Conservation (phyloP, 2,113 vertebrate species). For the Neotragus pygmaeus region DNA sequence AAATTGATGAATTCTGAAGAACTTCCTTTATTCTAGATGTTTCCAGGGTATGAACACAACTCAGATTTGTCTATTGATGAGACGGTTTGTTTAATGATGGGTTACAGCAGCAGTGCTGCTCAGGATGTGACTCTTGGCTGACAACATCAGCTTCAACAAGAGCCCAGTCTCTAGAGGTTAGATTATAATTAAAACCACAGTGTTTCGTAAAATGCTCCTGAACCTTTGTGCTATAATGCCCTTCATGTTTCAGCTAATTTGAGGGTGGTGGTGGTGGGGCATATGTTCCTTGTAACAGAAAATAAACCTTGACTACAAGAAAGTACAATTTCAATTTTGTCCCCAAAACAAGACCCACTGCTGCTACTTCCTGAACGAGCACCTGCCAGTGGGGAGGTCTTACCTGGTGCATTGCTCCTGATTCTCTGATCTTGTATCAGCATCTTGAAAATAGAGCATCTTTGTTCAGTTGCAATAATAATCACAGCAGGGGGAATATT, state of each 20-base stretch:
- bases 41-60: not conserved
- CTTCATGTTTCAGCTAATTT: not conserved
- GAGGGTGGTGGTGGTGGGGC: no score
- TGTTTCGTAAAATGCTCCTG: not conserved
- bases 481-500: constrained; percentile 26
- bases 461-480: not conserved
- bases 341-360: not conserved
- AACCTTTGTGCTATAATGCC: not conserved
- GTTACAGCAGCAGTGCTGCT: not conserved
- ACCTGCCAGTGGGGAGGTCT: not conserved
- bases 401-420: not conserved
- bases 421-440: not conserved
- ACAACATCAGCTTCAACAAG: not conserved
- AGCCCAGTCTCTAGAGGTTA: not conserved
- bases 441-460: not conserved
- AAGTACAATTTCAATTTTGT: not conserved
- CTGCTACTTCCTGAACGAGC: not conserved
- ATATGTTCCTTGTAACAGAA: not conserved
- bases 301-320: not conserved
- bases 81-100: not conserved
- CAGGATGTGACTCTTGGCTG: not conserved
- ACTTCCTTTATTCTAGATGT: not conserved
- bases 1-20: not conserved
- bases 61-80: not conserved
- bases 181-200: not conserved